These are phyloP conservation scores for Eucriotettix oculatus DNA, from an alignment of 2,888 invertebrate species.

Conservation along the genomic window DNA sequence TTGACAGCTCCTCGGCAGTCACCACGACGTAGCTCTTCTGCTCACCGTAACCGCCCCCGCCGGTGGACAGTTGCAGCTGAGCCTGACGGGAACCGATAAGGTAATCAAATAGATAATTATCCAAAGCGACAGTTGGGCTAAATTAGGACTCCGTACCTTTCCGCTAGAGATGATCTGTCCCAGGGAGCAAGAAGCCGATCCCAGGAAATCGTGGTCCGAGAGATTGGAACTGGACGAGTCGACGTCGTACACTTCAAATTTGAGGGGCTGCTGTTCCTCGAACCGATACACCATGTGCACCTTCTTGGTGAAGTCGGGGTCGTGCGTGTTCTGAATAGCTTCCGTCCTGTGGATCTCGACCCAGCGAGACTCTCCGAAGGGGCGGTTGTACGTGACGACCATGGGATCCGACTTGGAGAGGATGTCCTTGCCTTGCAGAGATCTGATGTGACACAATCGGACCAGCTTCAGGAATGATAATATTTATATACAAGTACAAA, in stretches of 20 bases:
- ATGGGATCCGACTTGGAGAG: constrained; percentile 38
- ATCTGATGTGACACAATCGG: background rate
- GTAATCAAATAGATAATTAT: too few relatives aligned
- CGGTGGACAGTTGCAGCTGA: background rate
- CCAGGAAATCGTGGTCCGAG: constrained; percentile 30
- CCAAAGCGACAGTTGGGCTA: too few relatives aligned
- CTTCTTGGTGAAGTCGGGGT: constrained; percentile 35
- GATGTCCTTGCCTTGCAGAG: constrained; percentile 27
- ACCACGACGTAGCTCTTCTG: constrained; percentile 17
- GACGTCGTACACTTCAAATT: constrained; percentile 30
- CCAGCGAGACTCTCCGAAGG: constrained; percentile 23
- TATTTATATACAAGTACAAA: too few relatives aligned
- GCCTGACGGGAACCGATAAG: too few relatives aligned
- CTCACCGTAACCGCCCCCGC: constrained; percentile 1
- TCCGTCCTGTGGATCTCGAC: constrained; percentile 28
- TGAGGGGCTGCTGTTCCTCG: constrained; percentile 36
- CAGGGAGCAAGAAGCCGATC: constrained; percentile 31
- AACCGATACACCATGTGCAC: constrained; percentile 35
- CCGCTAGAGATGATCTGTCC: constrained; percentile 27
- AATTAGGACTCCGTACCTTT: constrained; percentile 5
- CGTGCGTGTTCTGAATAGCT: constrained; percentile 26
- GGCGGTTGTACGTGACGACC: constrained; percentile 27
- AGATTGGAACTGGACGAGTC: constrained; percentile 21
- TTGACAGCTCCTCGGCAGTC: constrained; percentile 23
- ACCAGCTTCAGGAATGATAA: too few relatives aligned